Evolutionary conservation across 2,797 vertebrate species (phyloP).

Genomic region (Antrozous pallidus): DNA sequence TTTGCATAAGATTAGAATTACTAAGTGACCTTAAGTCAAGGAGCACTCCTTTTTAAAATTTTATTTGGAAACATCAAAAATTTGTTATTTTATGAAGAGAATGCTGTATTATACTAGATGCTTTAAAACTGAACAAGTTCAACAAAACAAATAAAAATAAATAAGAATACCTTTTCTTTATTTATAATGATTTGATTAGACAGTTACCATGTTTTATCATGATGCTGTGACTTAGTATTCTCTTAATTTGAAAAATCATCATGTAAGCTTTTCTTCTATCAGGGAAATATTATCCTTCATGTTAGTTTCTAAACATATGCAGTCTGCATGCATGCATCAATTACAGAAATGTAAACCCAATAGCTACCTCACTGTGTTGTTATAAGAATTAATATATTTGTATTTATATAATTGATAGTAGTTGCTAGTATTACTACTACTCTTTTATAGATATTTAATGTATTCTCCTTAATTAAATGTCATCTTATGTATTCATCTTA

Average conservation of each 20-base stretch:
- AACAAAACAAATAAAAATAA: constrained; percentile 39
- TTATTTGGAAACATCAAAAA: background rate
- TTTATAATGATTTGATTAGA: background rate
- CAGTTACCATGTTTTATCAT: constrained; percentile 13
- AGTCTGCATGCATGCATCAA: background rate
- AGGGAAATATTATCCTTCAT: background rate
- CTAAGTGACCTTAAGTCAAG: background rate
- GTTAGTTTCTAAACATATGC: background rate
- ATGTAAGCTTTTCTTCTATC: background rate
- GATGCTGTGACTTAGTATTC: background rate
- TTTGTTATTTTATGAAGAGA: background rate
- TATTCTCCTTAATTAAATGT: background rate
- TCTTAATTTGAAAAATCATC: constrained; percentile 16
- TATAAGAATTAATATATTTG: background rate
- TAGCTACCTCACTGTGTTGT: background rate
- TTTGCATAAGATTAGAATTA: background rate
- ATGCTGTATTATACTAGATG: background rate
- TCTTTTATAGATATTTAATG: background rate
- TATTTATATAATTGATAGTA: background rate
- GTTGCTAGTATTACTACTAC: background rate
- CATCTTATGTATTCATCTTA: background rate
- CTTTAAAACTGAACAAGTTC: constrained; percentile 25
- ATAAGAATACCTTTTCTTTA: background rate
- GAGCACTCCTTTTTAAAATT: background rate
- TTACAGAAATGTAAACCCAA: background rate